Evolutionary conservation across 2,888 invertebrate species (phyloP).

Genomic region (Netelia inedita): DNA sequence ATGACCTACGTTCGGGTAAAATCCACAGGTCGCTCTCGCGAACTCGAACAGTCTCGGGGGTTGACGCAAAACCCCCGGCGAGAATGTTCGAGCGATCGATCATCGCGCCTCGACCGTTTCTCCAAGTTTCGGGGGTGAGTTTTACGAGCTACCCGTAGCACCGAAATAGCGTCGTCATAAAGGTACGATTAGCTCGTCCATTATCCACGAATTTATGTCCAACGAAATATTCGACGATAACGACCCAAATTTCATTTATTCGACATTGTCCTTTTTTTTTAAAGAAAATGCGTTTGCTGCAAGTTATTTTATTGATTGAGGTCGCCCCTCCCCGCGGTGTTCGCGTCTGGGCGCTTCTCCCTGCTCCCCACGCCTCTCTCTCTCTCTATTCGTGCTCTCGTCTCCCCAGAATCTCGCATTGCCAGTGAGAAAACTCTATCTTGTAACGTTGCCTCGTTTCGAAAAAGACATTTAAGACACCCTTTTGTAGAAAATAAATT

Average conservation of each 20-base stretch:
- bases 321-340: constrained; percentile 70
- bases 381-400: constrained; percentile 50
- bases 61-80: constrained; percentile 34
- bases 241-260: background rate
- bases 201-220: constrained; percentile 33
- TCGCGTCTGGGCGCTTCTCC: constrained; percentile 65
- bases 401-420: constrained; percentile 50
- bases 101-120: constrained; percentile 50
- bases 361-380: constrained; percentile 52
- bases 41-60: constrained; percentile 42
- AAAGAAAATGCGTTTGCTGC: constrained; percentile 74
- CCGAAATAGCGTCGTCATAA: constrained; percentile 23
- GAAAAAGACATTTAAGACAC: background rate
- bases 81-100: constrained; percentile 65
- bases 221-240: constrained; percentile 5
- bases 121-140: constrained; percentile 55
- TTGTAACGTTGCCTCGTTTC: background rate
- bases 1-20: constrained; percentile 58
- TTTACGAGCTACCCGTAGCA: constrained; percentile 42
- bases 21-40: constrained; percentile 70
- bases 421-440: background rate
- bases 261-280: background rate
- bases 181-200: constrained; percentile 42
- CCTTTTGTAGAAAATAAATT: background rate
- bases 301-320: constrained; percentile 83